These are phyloP conservation scores for Syncerus caffer DNA, from an alignment of 2,797 vertebrate genomes.

Conservation along the genomic window DNA sequence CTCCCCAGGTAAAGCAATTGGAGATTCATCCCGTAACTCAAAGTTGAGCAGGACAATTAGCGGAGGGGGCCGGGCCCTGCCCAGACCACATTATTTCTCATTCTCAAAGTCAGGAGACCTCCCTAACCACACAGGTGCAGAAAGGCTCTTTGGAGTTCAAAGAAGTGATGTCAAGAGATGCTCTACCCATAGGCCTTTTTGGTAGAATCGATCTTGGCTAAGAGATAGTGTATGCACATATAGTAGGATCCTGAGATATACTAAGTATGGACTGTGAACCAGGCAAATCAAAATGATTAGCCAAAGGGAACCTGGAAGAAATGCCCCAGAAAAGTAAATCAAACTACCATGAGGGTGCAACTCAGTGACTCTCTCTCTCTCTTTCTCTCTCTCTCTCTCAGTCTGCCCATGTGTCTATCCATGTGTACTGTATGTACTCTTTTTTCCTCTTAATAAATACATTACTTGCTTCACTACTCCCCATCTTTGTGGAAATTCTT, in stretches of 20 bases:
- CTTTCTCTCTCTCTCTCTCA: not conserved
- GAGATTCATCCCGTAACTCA: not conserved
- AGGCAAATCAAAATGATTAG: not conserved
- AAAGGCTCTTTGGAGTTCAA: not conserved
- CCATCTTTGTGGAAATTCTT: not conserved
- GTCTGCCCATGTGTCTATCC: not conserved
- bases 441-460: not conserved
- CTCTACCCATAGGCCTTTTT: not conserved
- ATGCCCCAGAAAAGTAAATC: not conserved
- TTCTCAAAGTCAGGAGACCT: not conserved
- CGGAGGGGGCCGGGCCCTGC: not conserved
- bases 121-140: not conserved
- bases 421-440: not conserved
- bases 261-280: not conserved
- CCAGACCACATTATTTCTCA: not conserved
- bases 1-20: not conserved
- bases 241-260: not conserved
- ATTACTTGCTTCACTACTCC: not conserved
- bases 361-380: not conserved
- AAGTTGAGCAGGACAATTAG: not conserved
- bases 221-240: not conserved
- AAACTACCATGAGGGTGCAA: not conserved
- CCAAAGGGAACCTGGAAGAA: not conserved
- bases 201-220: not conserved
- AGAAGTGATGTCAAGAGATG: not conserved